phyloP scores from a whole-genome alignment of 1,140 invertebrate species.

The Calliopsis andreniformis region DNA sequence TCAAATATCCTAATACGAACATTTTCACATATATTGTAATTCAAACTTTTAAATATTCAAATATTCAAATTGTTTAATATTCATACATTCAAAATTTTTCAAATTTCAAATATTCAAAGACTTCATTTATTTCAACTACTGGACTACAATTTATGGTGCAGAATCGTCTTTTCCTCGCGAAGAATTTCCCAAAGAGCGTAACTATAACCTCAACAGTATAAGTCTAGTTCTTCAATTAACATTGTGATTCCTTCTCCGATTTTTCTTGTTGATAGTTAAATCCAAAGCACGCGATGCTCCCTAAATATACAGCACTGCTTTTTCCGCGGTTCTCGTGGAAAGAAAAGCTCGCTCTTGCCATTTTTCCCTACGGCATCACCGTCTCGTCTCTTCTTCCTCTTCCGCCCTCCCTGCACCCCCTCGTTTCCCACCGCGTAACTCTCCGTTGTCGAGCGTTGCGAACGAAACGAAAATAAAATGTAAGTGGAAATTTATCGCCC shows the following conservation, averaged over 20 bases:
- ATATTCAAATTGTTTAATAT: too few relatives aligned
- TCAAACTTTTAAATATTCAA: too few relatives aligned
- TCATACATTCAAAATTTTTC: too few relatives aligned
- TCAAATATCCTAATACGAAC: too few relatives aligned
- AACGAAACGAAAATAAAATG: conserved; percentile 82
- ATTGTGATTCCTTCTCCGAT: conserved; percentile 5
- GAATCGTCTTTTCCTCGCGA: too few relatives aligned
- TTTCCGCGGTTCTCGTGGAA: conserved; percentile 44
- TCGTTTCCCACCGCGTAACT: conserved; percentile 58
- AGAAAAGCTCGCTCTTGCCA: conserved; percentile 44
- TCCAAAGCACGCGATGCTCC: conserved; percentile 15
- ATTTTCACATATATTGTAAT: too few relatives aligned
- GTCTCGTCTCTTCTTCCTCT: conserved; percentile 46
- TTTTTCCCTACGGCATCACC: conserved; percentile 60
- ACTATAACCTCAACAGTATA: too few relatives aligned
- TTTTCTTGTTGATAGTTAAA: conserved; percentile 33
- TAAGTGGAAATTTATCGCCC: conserved; percentile 82
- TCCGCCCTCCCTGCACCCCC: conserved; percentile 5
- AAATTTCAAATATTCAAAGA: too few relatives aligned
- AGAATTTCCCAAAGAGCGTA: too few relatives aligned
- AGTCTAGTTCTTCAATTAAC: background rate
- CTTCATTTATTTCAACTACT: too few relatives aligned
- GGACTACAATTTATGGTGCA: too few relatives aligned
- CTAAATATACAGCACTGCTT: conserved; percentile 30
- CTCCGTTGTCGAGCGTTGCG: conserved; percentile 71